A percentile compares a stretch with the other conserved stretches of the same genome.
phyloP scores from a whole-genome alignment of 2,113 vertebrate genomes.

The Actinemys pallida region DNA sequence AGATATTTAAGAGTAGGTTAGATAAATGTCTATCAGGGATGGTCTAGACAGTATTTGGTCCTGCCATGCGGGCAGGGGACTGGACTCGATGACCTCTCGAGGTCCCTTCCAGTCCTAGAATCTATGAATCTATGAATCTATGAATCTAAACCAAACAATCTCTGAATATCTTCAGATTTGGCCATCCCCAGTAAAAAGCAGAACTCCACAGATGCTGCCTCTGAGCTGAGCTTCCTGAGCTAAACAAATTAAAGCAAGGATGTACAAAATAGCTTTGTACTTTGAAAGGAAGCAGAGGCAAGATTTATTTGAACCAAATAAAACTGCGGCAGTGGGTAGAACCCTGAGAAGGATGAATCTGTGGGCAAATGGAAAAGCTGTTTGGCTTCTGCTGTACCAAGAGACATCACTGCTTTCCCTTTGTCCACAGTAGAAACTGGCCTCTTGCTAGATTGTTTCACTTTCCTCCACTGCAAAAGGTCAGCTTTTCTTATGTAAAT shows the following conservation, averaged over 20 bases:
- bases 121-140: too few relatives aligned
- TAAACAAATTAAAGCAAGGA: conserved; percentile 48
- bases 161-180: neutral
- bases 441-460: conserved; percentile 33
- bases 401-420: conserved; percentile 36
- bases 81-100: too few relatives aligned
- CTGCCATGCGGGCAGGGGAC: too few relatives aligned
- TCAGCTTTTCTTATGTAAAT: conserved; percentile 45
- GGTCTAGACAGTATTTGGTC: too few relatives aligned
- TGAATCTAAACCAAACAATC: conserved; percentile 31
- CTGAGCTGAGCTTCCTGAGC: conserved; percentile 28
- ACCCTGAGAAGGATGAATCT: conserved; percentile 60
- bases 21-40: too few relatives aligned
- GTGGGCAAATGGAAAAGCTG: conserved; percentile 60
- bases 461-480: conserved; percentile 2
- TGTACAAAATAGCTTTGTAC: conserved; percentile 60
- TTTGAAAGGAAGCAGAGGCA: conserved; percentile 53
- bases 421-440: neutral
- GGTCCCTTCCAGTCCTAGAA: too few relatives aligned
- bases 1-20: too few relatives aligned
- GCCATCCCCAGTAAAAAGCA: conserved; percentile 29
- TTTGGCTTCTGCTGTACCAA: conserved; percentile 42
- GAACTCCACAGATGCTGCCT: conserved; percentile 49
- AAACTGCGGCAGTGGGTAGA: conserved; percentile 57
- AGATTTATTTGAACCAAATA: conserved; percentile 69